These are phyloP conservation scores for Phoebastria nigripes DNA, from an alignment of 2,797 vertebrate species.

Conservation along the genomic window DNA sequence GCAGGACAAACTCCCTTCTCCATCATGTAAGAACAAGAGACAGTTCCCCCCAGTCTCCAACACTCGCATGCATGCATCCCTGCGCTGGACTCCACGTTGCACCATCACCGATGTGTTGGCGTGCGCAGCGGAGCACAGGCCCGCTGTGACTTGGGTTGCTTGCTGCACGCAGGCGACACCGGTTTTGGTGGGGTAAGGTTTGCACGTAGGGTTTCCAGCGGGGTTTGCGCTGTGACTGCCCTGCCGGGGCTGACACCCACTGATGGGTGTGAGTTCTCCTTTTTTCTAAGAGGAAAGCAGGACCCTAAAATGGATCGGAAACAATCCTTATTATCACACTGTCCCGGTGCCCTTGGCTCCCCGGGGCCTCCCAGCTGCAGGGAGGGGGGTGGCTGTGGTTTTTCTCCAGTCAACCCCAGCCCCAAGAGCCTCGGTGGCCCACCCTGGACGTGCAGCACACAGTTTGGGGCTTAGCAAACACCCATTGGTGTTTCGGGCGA, in stretches of 20 bases:
- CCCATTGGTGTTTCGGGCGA: fast-evolving
- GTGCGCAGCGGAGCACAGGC: fast-evolving
- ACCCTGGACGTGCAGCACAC: not conserved
- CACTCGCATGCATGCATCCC: no score
- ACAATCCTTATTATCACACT: fast-evolving
- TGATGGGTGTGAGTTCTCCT: not conserved
- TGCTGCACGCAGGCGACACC: fast-evolving
- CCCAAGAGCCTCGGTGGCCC: not conserved
- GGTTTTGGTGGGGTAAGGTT: not conserved
- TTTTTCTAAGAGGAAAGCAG: not conserved
- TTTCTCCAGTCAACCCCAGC: not conserved
- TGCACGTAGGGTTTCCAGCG: not conserved
- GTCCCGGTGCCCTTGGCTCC: not conserved
- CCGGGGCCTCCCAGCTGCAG: not conserved
- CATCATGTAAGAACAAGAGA: not conserved
- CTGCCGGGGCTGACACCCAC: not conserved
- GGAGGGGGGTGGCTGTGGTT: not conserved
- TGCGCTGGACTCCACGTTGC: fast-evolving
- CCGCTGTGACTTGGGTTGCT: not conserved
- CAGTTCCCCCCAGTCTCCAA: fast-evolving
- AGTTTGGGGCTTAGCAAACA: not conserved
- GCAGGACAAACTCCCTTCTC: not conserved
- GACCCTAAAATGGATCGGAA: not conserved
- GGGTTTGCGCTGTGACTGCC: not conserved
- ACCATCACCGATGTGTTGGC: fast-evolving